Conservation (phyloP, 2,113 vertebrate genomes). For the Syrmaticus mikado region DNA sequence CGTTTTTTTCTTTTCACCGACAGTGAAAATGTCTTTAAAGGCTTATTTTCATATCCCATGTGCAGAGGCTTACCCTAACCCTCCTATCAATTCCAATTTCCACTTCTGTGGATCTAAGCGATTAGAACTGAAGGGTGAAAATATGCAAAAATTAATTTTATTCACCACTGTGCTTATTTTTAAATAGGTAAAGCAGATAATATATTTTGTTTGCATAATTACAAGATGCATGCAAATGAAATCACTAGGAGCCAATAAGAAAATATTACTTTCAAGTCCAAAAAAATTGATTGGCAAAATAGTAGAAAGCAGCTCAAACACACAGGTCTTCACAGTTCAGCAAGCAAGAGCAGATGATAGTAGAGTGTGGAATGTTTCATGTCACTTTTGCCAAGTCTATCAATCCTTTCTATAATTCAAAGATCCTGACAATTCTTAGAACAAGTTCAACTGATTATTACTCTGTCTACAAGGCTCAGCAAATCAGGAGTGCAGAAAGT, state of each 20-base stretch:
- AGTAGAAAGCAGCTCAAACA: conserved; percentile 64
- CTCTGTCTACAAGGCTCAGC: conserved; percentile 25
- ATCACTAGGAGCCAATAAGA: conserved; percentile 54
- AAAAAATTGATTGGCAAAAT: conserved; percentile 66
- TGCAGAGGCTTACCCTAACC: conserved; percentile 64
- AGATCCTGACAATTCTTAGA: not conserved
- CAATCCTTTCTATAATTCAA: not conserved
- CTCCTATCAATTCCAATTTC: conserved; percentile 55
- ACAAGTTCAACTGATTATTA: conserved; percentile 9
- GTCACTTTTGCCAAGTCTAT: conserved; percentile 18
- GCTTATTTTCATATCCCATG: conserved; percentile 69
- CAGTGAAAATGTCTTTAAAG: conserved; percentile 77
- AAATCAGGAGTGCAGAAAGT: conserved; percentile 44
- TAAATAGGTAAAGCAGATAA: conserved; percentile 67
- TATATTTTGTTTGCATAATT: conserved; percentile 63
- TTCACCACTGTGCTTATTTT: conserved; percentile 69
- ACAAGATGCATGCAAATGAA: conserved; percentile 75
- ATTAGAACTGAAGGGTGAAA: conserved; percentile 62
- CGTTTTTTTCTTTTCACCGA: conserved; percentile 74
- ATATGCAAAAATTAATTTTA: conserved; percentile 66
- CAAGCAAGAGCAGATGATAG: conserved; percentile 68
- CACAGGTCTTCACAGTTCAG: conserved; percentile 74
- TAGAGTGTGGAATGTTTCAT: conserved; percentile 38
- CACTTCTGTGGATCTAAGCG: conserved; percentile 34
- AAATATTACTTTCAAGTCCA: conserved; percentile 71